phyloP scores from a whole-genome alignment of 2,888 invertebrate species.

The Nasonovia ribisnigri region DNA sequence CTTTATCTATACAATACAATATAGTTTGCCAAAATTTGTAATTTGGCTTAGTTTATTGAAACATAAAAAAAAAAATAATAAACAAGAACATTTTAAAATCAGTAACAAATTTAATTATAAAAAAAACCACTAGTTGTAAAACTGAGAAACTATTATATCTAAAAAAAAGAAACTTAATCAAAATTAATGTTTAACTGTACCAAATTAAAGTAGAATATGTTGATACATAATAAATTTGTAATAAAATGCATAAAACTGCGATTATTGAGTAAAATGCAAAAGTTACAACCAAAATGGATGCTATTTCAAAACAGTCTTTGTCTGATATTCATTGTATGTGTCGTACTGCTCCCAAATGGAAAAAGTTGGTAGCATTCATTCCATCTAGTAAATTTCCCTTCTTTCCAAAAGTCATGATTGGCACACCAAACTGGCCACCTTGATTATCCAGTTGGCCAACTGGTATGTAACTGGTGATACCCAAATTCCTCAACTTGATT shows the following conservation, averaged over 20 bases:
- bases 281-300: neutral
- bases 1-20: neutral
- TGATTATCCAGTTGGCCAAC: conserved; percentile 34
- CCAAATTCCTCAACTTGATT: neutral
- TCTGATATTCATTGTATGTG: neutral
- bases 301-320: conserved; percentile 31
- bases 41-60: neutral
- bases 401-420: conserved; percentile 33
- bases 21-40: neutral
- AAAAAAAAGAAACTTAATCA: conserved; percentile 2
- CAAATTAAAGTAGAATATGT: neutral
- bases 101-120: conserved; percentile 4
- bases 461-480: conserved; percentile 27
- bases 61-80: neutral
- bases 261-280: neutral
- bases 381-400: neutral
- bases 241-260: neutral
- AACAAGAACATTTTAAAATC: neutral
- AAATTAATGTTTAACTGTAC: neutral
- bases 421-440: conserved; percentile 38
- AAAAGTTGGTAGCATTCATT: neutral
- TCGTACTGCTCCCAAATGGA: neutral
- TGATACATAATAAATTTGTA: neutral
- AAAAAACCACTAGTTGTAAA: neutral
- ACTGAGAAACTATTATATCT: neutral